Evolutionary conservation across 2,113 vertebrate genomes (phyloP), one percentile per base, ranked within the genome.

Genomic region (Romanogobio albipinnatus): DNA sequence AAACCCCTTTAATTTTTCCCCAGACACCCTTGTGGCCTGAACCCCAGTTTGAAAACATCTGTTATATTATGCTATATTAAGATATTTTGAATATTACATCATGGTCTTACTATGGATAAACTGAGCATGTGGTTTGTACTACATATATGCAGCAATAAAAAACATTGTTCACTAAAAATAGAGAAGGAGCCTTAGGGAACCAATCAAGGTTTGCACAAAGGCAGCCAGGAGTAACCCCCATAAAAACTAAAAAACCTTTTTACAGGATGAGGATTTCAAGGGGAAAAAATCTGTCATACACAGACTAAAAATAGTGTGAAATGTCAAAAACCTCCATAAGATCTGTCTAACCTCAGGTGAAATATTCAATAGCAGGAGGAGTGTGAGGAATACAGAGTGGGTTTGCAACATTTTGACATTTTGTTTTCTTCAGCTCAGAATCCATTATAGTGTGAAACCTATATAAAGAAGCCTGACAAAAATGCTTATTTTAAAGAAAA

Each of bases 141-240:
- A 56, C 8, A 19, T 22, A 70, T 5, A 43, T n/a, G 36, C 17
- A 22, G 36, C 17, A 22, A 39, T 7, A 49, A 13, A 15, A 6
- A 26, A 3, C 9, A 24, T 19, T 33, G 24, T 49, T 51, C 3
- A 49, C 22, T 51, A n/a, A 58, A 24, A 53, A 26, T 47, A 51
- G 29, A 56, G 10, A 24, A 59, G 26, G 4, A n/a, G 53, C 78
- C 24, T 68, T 33, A 33, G 61, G 61, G 45, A 68, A 47, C 78
- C 33, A 81, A 81, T 81, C 78, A 49, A 81, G 78, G 8, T 80
- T 49, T 80, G 59, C 14, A 9, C 56, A 26, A 45, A 79, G 76
- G 77, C 58, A 64, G 33, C 45, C 9, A 36, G 11, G 5, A 24
- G 61, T 9, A 81, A 49, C 26, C 61, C 61, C 17, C 8, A 45